phyloP scores from a whole-genome alignment of 2,797 vertebrate species.

The Eleutherodactylus coqui region DNA sequence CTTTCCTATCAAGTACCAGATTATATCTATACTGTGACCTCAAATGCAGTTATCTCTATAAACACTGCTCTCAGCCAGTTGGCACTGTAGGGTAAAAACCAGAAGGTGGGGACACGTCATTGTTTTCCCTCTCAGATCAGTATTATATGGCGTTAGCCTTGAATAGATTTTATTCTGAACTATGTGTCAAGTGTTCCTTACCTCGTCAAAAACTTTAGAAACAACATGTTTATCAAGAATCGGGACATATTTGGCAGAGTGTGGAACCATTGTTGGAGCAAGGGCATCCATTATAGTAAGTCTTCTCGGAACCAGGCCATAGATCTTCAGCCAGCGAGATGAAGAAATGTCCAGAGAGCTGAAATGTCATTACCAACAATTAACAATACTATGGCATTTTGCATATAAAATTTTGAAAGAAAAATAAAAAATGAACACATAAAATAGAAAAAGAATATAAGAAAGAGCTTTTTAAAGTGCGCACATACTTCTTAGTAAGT shows the following conservation, averaged over 20 bases:
- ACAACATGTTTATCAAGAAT: conserved; percentile 76
- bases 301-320: conserved; percentile 75
- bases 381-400: not conserved
- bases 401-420: not conserved
- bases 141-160: not conserved
- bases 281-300: conserved; percentile 80
- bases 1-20: not conserved
- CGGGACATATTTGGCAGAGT: conserved; percentile 73
- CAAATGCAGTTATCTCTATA: not conserved
- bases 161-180: not conserved
- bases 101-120: not conserved
- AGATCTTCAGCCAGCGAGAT: conserved; percentile 76
- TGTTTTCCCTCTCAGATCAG: not conserved
- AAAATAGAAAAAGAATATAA: not conserved
- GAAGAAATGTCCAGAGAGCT: conserved; percentile 74
- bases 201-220: conserved; percentile 81
- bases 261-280: conserved; percentile 70
- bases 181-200: conserved; percentile 66
- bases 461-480: not conserved
- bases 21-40: not conserved
- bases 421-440: not conserved
- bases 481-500: conserved; percentile 72
- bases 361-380: conserved; percentile 51
- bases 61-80: not conserved
- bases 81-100: not conserved